These are phyloP conservation scores for Pristionchus exspectatus DNA, from an alignment of 2,888 invertebrate genomes.

Conservation along the genomic window DNA sequence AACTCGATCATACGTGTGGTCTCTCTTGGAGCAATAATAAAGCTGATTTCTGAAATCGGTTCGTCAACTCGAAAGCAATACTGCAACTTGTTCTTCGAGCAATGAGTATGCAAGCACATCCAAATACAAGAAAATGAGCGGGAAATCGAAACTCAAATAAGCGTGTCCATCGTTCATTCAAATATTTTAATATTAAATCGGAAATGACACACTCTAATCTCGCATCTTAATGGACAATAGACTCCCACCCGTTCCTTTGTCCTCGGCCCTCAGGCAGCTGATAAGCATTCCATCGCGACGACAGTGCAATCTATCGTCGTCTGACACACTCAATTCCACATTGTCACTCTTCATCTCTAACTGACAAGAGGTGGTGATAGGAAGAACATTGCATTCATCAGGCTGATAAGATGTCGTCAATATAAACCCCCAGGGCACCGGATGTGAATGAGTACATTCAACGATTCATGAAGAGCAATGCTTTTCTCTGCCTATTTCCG, in stretches of 20 bases:
- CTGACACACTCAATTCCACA: not conserved
- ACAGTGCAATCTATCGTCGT: not conserved
- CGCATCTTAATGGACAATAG: not conserved
- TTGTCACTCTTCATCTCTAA: not conserved
- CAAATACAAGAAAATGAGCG: too few species aligned
- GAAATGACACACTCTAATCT: constrained; percentile 7
- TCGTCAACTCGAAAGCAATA: not conserved
- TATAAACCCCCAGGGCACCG: constrained; percentile 17
- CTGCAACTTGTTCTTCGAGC: too few species aligned
- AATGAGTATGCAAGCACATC: too few species aligned
- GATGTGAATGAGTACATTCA: not conserved
- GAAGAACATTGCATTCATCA: not conserved
- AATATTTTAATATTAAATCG: not conserved
- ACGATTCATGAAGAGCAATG: too few species aligned
- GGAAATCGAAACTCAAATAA: too few species aligned
- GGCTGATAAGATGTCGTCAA: not conserved
- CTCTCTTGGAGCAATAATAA: not conserved
- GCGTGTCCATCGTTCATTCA: too few species aligned
- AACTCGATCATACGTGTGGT: constrained; percentile 18
- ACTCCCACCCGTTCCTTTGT: constrained; percentile 41
- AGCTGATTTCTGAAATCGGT: not conserved
- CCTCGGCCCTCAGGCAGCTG: not conserved
- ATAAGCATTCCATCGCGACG: constrained; percentile 10
- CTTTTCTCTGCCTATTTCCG: too few species aligned
- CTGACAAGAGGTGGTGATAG: not conserved